A percentile compares a stretch with the other conserved stretches of the same genome.
These are phyloP conservation scores for Limnephilus auricula DNA, from an alignment of 2,888 invertebrate genomes.

Conservation along the genomic window DNA sequence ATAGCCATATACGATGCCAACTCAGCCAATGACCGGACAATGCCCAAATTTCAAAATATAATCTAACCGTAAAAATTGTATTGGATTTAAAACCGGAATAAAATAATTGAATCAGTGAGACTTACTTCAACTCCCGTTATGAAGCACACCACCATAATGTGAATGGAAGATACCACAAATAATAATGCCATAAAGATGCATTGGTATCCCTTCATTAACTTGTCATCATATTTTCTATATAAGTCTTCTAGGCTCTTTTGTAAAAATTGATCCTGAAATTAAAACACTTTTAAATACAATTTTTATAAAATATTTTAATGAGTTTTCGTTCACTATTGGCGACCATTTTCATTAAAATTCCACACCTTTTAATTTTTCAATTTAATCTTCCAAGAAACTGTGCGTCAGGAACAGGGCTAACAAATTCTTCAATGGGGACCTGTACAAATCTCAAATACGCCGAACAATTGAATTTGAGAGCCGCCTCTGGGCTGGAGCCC, in stretches of 20 bases:
- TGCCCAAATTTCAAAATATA: no score
- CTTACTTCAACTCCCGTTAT: slow-evolving; percentile 71
- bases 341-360: neutral
- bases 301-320: neutral
- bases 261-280: slow-evolving; percentile 83
- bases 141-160: slow-evolving; percentile 78
- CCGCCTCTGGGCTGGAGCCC: no score
- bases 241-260: slow-evolving; percentile 86
- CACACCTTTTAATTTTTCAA: neutral
- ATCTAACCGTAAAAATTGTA: neutral
- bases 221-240: slow-evolving; percentile 86
- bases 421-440: no score
- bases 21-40: no score
- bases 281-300: neutral
- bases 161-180: slow-evolving; percentile 80
- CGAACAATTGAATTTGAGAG: no score
- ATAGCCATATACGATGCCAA: no score
- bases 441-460: no score
- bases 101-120: neutral
- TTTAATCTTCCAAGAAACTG: neutral
- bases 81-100: neutral
- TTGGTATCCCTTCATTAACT: slow-evolving; percentile 87
- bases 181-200: slow-evolving; percentile 86
- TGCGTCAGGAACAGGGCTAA: no score
- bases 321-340: neutral